phyloP scores from a whole-genome alignment of 2,113 vertebrate genomes.

The Carassius carassius region DNA sequence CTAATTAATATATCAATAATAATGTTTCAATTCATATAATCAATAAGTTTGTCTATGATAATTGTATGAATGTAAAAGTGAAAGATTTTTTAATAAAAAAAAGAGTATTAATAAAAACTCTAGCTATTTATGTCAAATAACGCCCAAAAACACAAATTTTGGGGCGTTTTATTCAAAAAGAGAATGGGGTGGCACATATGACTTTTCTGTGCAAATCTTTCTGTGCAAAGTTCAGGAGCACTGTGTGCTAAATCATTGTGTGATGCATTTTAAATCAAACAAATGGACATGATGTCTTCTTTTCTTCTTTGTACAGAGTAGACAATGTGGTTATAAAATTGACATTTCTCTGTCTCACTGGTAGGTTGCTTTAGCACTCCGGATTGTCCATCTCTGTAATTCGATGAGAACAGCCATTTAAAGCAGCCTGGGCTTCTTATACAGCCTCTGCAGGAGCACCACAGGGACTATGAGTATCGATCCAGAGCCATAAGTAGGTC shows the following conservation, averaged over 20 bases:
- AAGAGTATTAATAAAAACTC: too few species aligned
- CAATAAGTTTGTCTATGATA: not conserved
- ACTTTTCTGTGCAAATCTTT: not conserved
- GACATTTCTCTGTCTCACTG: constrained; percentile 14
- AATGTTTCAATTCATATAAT: not conserved
- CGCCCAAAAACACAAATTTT: not conserved
- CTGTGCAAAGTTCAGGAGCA: constrained; percentile 10
- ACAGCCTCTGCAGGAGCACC: constrained; percentile 46
- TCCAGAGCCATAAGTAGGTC: constrained; percentile 56
- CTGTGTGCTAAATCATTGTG: not conserved
- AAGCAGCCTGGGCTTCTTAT: constrained; percentile 41
- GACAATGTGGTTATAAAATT: constrained; percentile 13
- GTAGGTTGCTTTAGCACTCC: constrained; percentile 23
- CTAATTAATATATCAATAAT: not conserved
- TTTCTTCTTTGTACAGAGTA: constrained; percentile 4
- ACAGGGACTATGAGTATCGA: constrained; percentile 50
- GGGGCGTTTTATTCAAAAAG: not conserved
- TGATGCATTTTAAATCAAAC: constrained; percentile 18
- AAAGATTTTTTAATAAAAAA: too few species aligned
- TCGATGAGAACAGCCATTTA: constrained; percentile 51
- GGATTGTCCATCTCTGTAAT: constrained; percentile 54
- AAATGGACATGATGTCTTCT: constrained; percentile 6
- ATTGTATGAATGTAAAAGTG: not conserved
- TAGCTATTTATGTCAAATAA: too few species aligned
- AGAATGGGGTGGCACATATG: not conserved